Percentiles rank a stretch among this genome's conserved stretches.
Conservation (phyloP, 2,888 invertebrate species). For the Coelopa pilipes region DNA sequence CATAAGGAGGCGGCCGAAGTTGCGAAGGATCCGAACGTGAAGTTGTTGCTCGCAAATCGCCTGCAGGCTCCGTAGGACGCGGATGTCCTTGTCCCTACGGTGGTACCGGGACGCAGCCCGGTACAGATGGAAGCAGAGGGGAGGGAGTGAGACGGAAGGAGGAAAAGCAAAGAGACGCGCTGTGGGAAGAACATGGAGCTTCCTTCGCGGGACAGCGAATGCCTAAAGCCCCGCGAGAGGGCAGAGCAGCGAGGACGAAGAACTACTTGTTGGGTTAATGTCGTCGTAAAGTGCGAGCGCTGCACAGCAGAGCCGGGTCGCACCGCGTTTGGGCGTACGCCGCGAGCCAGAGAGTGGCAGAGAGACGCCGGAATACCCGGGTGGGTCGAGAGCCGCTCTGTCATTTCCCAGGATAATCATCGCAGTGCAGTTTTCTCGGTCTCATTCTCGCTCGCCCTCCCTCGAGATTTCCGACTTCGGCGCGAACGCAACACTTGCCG, state of each 20-base stretch:
- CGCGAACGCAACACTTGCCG: constrained; percentile 2
- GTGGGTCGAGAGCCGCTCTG: too few species aligned
- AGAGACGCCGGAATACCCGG: too few species aligned
- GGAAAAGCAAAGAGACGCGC: too few species aligned
- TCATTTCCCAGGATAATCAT: constrained; percentile 44
- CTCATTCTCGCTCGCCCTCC: constrained; percentile 5
- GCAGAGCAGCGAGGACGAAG: constrained; percentile 11
- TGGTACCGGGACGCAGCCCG: too few species aligned
- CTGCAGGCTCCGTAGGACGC: constrained; percentile 34
- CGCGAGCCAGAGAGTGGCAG: constrained; percentile 22
- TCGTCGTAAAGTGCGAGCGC: constrained; percentile 40
- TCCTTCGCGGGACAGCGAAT: background rate
- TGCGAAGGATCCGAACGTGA: too few species aligned
- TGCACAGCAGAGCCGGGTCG: background rate
- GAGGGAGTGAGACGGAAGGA: too few species aligned
- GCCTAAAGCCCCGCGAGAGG: background rate
- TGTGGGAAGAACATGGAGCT: too few species aligned
- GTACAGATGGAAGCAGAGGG: too few species aligned
- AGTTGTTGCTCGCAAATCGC: constrained; percentile 34
- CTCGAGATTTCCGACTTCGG: too few species aligned
- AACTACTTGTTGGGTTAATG: constrained; percentile 43
- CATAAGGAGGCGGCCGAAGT: too few species aligned
- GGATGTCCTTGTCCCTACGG: constrained; percentile 41
- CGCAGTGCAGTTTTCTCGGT: constrained; percentile 30
- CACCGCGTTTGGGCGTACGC: background rate